Base-by-base conservation (phyloP, 2,797 vertebrate genomes). In the Hipposideros larvatus region DNA sequence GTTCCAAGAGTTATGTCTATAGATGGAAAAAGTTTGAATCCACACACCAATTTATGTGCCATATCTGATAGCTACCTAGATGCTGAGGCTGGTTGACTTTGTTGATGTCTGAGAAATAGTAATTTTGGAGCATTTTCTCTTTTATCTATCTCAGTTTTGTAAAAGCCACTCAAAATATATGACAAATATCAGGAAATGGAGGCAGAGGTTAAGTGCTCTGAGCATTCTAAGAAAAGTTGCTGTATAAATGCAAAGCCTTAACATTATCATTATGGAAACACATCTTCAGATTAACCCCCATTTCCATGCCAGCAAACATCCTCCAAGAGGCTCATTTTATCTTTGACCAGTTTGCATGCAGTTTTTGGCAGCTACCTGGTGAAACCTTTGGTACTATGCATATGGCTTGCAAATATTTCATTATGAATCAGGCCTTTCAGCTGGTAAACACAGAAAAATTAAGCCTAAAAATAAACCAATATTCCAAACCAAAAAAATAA, bases 401-500 rank as follows among this genome's bases (percentile, higher is more conserved):
- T 91, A 66, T 5, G 15, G 0, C 5, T 97, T 90, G 70, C 28
- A 95, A 91, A 97, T 80, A 61, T 28, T 93, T 97, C 79, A 59
- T 83, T 94, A 83, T 13, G 31, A 75, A 91, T 37, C 68, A 37
- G 73, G 34, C n/a, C 31, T 98, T 97, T 91, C 88, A 97, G 46
- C 37, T 90, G 65, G 57, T 90, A 90, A 97, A 93, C 46, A 90
- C 0, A 16, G 48, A 90, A 87, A 70, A 53, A 84, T 84, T 84
- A 96, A 93, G 1, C 18, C 94, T 84, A 68, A 85, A 97, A 96
- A 96, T 19, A 97, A 97, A 95, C 48, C 46, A 91, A 59, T 31
- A 71, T 16, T 97, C 43, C 57, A 96, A 96, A 96, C 65, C 3
- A 87, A 95, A 97, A 96, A 96, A 73, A 48, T 92, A 97, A 92